These are phyloP conservation scores for Anhinga anhinga DNA, from an alignment of 2,113 vertebrate species.

Conservation along the genomic window DNA sequence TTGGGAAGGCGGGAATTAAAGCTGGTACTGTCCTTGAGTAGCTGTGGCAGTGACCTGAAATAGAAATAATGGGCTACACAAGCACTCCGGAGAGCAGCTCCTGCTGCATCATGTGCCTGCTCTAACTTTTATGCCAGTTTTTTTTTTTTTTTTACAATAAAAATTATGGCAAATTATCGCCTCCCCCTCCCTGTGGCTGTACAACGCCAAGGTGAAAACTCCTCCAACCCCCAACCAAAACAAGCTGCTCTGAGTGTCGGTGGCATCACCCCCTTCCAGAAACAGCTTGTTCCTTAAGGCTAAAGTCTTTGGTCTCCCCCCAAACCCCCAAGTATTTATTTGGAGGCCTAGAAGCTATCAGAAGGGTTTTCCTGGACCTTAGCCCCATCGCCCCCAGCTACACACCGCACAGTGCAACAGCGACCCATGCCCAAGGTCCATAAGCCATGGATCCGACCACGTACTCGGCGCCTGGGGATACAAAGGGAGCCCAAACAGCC, in stretches of 20 bases:
- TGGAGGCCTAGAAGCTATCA: background rate
- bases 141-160: background rate
- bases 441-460: rapidly evolving
- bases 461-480: background rate
- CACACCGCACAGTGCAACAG: rapidly evolving
- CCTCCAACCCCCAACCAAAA: background rate
- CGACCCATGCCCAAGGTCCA: rapidly evolving
- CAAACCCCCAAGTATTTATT: background rate
- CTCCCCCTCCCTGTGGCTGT: background rate
- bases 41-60: constrained; percentile 52
- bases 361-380: background rate
- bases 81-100: constrained; percentile 13
- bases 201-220: constrained; percentile 6
- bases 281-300: background rate
- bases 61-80: constrained; percentile 34
- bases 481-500: background rate
- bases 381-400: background rate
- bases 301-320: background rate
- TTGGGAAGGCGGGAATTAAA: background rate
- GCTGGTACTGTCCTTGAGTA: constrained; percentile 11
- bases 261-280: background rate
- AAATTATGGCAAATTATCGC: constrained; percentile 7
- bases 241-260: background rate
- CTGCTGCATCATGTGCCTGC: constrained; percentile 36
- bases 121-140: background rate